Conservation (phyloP, 2,888 invertebrate genomes). For the Danaus chrysippus region DNA sequence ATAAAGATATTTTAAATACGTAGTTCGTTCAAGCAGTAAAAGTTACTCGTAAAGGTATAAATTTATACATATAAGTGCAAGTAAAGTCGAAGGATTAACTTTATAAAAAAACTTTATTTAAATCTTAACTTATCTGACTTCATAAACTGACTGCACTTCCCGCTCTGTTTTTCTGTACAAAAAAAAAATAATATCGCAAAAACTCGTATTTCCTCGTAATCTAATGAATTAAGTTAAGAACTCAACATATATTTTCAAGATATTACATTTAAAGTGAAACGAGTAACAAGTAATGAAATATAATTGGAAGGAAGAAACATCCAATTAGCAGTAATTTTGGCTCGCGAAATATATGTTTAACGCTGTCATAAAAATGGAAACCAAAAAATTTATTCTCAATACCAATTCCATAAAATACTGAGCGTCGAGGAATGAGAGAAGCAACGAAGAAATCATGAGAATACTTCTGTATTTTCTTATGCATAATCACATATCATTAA, state of each 20-base stretch:
- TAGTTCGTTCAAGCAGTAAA: too few species aligned
- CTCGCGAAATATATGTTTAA: neutral
- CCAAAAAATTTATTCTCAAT: neutral
- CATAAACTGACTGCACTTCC: too few species aligned
- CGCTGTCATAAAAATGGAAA: slow-evolving; percentile 2
- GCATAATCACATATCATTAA: too few species aligned
- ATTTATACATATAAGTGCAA: too few species aligned
- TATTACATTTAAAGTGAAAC: neutral
- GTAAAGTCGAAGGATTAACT: too few species aligned
- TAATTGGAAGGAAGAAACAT: neutral
- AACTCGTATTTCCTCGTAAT: neutral
- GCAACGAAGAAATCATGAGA: neutral
- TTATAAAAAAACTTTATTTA: too few species aligned
- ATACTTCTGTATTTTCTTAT: too few species aligned
- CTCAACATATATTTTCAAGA: neutral
- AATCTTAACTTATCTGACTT: too few species aligned
- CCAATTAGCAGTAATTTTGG: slow-evolving; percentile 3
- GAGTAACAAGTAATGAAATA: neutral
- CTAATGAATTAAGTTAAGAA: neutral
- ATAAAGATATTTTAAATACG: too few species aligned
- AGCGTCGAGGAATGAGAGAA: neutral
- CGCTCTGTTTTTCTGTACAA: neutral
- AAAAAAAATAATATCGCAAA: neutral
- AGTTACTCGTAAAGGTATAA: too few species aligned
- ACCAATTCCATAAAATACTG: neutral